Conservation (phyloP, 1,140 invertebrate species). For the Adelges cooleyi region DNA sequence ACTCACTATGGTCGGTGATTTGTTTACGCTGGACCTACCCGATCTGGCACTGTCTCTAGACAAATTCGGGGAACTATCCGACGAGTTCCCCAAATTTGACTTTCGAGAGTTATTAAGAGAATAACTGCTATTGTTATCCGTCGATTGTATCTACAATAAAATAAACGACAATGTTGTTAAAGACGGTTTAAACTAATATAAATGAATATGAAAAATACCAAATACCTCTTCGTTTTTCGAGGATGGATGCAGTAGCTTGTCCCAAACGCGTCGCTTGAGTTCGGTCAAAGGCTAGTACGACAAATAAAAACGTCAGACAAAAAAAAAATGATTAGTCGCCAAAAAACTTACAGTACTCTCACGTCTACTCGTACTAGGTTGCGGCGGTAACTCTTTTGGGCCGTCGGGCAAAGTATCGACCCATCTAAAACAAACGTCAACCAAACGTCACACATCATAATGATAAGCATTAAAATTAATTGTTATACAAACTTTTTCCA, state of each 20-base stretch:
- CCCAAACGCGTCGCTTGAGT: not conserved
- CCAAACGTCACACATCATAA: slow-evolving; percentile 40
- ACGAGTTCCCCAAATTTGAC: too few species aligned
- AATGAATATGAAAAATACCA: too few species aligned
- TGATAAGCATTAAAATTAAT: too few species aligned
- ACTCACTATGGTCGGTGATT: too few species aligned
- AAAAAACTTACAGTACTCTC: slow-evolving; percentile 21
- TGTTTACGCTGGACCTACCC: too few species aligned
- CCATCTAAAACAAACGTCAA: not conserved
- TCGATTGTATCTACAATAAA: too few species aligned
- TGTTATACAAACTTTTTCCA: slow-evolving; percentile 38
- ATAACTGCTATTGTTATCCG: too few species aligned
- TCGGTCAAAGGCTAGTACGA: not conserved
- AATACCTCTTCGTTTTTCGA: not conserved
- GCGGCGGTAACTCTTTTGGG: not conserved
- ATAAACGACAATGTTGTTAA: too few species aligned
- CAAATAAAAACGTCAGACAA: not conserved
- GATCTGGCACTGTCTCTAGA: too few species aligned
- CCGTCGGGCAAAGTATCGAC: slow-evolving; percentile 3
- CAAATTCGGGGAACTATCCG: too few species aligned
- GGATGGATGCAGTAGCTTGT: not conserved
- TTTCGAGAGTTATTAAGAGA: too few species aligned
- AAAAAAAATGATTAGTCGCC: not conserved
- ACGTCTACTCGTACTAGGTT: not conserved
- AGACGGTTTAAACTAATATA: too few species aligned